Evolutionary conservation across 2,113 vertebrate genomes (phyloP), one percentile per base, ranked within the genome.

Genomic region (Macroglossus sobrinus): DNA sequence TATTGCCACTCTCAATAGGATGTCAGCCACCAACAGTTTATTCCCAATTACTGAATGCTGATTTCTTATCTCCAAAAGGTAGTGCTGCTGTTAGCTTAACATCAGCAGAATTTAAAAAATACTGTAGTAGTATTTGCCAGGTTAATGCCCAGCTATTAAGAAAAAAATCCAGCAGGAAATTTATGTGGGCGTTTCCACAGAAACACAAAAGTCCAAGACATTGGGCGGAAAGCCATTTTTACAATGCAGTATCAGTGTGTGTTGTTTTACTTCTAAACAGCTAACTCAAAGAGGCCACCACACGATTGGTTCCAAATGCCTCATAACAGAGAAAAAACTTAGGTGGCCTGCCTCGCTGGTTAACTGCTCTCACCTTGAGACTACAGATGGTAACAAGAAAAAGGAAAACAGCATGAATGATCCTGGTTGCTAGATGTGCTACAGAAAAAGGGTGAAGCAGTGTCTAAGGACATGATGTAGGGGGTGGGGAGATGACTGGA

Each of bases 301-400:
- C 79, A 95, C 89, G 97, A 95, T 84, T 91, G 90, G 87, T 92
- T 97, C 97, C 96, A 97, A 97, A 97, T 75, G 94, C 84, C 81
- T 96, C 90, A 50, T 12, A 55, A 55, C 71, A 13, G 84, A 79
- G 82, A 43, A 93, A 72, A 94, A 79, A 66, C 72, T 24, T n/a
- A 55, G 90, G 80, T 40, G 0, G 88, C 55, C 61, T 13, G 84
- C 82, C 66, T 84, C 0, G 1, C 75, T 74, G 89, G 68, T 66
- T 50, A 75, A 72, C 53, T 11, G 74, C 76, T 91, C 91, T 81
- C 30, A 4, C 75, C 76, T 33, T 69, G 75, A 71, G 85, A 50
- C 84, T 91, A 94, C 84, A 50, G 40, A 92, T 35, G 66, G 68
- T 26, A 74, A 82, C 19, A 26, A 87, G 89, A 80, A 87, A 69